phyloP scores from a whole-genome alignment of 1,140 invertebrate genomes.

The Drosophila jambulina region DNA sequence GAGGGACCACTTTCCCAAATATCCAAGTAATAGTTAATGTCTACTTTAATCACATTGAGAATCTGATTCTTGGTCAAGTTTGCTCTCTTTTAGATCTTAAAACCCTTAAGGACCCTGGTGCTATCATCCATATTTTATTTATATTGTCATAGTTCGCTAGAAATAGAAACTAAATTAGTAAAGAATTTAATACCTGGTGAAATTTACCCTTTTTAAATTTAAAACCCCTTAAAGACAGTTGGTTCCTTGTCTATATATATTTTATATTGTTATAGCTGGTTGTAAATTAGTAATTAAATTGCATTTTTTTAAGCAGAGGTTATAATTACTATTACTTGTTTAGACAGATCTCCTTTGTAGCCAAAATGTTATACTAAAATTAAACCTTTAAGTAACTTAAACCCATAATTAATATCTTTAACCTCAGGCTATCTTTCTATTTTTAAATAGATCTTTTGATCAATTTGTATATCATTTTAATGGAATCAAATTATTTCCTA shows the following conservation, averaged over 20 bases:
- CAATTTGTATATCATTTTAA: neutral
- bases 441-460: neutral
- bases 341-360: neutral
- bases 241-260: neutral
- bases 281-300: neutral
- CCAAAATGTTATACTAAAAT: neutral
- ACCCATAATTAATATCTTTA: neutral
- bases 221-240: neutral
- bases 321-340: neutral
- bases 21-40: neutral
- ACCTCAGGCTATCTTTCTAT: neutral
- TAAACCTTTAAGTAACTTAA: neutral
- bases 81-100: too few species aligned
- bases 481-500: neutral
- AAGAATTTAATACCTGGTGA: fast-evolving
- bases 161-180: too few species aligned
- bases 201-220: neutral
- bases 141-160: too few species aligned
- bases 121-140: too few species aligned
- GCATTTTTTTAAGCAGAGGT: neutral
- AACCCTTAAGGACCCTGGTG: too few species aligned
- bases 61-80: neutral
- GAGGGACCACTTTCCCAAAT: neutral
- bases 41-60: neutral
- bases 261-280: neutral